Evolutionary conservation across 1,140 invertebrate species (phyloP), one percentile per base, ranked within the genome.

Genomic region (Drosophila ironensis): DNA sequence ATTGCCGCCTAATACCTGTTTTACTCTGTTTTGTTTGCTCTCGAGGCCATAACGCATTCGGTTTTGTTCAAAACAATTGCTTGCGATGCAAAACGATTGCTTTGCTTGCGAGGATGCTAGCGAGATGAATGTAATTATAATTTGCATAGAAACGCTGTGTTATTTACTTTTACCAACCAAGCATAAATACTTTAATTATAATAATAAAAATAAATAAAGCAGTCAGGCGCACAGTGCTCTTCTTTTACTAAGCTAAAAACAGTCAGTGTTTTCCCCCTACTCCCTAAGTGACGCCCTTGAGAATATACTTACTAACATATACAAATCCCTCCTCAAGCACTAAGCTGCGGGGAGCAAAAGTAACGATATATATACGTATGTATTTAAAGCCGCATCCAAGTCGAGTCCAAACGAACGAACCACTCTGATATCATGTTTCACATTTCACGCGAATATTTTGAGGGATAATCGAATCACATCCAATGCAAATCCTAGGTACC

Each of bases 401-500:
- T 56, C 45, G 63, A 61, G 50, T 51, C 61, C 48, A 73, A 51
- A n/a, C n/a, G n/a, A 63, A 50, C 24, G 27, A 52, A 66, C 51
- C 72, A 81, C 76, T 61, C 51, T 77, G 51, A 84, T 82, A 82
- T 82, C 78, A 82, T 84, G 57, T 84, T 70, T 77, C 73, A 84
- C 77, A 82, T 84, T 57, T 82, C 61, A 84, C 53, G 37, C 38
- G 28, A 57, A 45, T 24, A n/a, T 33, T 46, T 35, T 25, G 12
- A 30, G 16, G 22, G 33, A 46, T 47, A 38, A 44, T 46, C 46
- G 50, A 56, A 72, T 47, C 47, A 76, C 52, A 82, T 76, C 61
- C 68, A 77, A 82, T 64, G 78, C 61, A 82, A 84, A 82, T 82
- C 78, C 78, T 82, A 78, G 77, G 77, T 82, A 82, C 77, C 77